Base-by-base conservation (phyloP, 2,797 vertebrate species). In the Phoxinus dragarum region DNA sequence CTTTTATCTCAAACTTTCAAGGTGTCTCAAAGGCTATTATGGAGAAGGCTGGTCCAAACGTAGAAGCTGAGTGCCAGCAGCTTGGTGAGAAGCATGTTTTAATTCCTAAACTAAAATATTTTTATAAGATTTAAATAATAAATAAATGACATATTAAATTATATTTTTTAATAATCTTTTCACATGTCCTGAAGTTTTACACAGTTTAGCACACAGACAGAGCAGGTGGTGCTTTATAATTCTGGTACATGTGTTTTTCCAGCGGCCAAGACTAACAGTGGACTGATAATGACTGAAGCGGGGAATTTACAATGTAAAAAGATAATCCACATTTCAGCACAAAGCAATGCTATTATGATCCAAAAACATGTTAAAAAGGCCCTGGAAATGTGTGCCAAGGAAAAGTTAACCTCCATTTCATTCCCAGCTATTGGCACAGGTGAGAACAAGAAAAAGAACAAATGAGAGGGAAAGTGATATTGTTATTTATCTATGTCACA, bases 1-100 rank as follows among this genome's bases (percentile, higher is more conserved):
- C 1, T 42, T 34, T 54, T 10, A 54, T 84, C 6, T 81, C 1
- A 67, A n/a, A 52, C 10, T 7, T 7, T 79, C 42, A 74, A 96
- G 95, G 95, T 82, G 94, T 96, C 17, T 95, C 95, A 9, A 94
- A 94, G 89, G 94, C 95, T 49, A 93, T 95, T 90, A 83, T 95
- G 89, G 93, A 94, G 14, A 93, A 92, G 83, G 95, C 95, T 77
- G 95, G 95, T 71, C 91, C 12, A 2, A 84, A 81, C 49, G 93
- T 95, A 23, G 90, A 93, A 85, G 44, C 42, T 3, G 93, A 95
- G 71, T 94, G 94, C 40, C n/a, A 54, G 74, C 87, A 4, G 2
- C 90, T 92, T 31, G 89, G 95, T 96, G 88, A 89, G 89, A 76
- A 86, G 38, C 14, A 34, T 47, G 59, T 44, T 73, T 69, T 19